These are phyloP conservation scores for Acomys russatus DNA, from an alignment of 2,797 vertebrate species.

Conservation along the genomic window DNA sequence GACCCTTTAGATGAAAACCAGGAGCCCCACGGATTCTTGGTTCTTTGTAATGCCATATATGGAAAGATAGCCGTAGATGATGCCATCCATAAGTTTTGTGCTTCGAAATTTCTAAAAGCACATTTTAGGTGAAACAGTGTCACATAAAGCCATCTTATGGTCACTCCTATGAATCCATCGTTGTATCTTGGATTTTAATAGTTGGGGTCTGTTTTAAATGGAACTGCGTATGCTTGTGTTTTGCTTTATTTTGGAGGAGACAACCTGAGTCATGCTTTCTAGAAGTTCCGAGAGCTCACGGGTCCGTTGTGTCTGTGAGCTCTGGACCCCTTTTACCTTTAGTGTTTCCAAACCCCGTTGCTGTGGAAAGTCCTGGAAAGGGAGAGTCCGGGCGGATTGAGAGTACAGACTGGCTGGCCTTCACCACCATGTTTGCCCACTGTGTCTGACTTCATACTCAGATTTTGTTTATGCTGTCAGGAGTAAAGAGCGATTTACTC, in stretches of 20 bases:
- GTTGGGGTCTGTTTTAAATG: conserved; percentile 18
- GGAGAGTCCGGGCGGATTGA: not conserved
- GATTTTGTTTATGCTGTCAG: conserved; percentile 19
- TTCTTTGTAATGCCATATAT: conserved; percentile 17
- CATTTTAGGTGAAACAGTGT: conserved; percentile 8
- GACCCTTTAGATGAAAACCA: not conserved
- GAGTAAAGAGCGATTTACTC: not conserved
- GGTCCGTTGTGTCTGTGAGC: not conserved
- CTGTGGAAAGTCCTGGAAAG: not conserved
- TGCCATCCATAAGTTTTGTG: conserved; percentile 29
- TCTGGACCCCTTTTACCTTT: not conserved
- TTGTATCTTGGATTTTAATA: conserved; percentile 43
- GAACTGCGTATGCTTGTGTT: not conserved
- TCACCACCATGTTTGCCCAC: not conserved
- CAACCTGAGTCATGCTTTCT: conserved; percentile 79
- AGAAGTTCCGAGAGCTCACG: conserved; percentile 50
- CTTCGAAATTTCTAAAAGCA: conserved; percentile 27
- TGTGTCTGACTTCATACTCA: not conserved
- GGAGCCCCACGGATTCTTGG: not conserved
- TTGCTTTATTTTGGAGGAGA: conserved; percentile 40
- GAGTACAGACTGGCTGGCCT: not conserved
- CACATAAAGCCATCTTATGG: not conserved
- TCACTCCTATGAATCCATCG: not conserved
- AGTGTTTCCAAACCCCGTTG: not conserved
- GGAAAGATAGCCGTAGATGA: not conserved